Evolutionary conservation across 2,113 vertebrate genomes (phyloP).

Genomic region (Eptesicus fuscus): DNA sequence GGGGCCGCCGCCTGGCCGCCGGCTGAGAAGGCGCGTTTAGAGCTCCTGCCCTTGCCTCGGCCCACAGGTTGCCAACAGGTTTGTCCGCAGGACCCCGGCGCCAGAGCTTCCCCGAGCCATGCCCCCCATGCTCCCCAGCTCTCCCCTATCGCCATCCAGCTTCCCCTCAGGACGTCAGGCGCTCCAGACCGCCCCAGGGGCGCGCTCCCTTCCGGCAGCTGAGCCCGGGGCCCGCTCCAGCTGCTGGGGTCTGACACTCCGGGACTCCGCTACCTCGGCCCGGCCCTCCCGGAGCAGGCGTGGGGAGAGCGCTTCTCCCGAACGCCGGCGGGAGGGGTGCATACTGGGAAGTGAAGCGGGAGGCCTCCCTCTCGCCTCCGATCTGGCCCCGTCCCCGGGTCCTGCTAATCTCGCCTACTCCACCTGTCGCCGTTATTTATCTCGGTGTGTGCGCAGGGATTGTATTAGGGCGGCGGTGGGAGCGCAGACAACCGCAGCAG

Average conservation of each 20-base stretch:
- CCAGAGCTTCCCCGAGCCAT: background rate
- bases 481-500: background rate
- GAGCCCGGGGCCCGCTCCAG: background rate
- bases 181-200: background rate
- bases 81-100: background rate
- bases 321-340: background rate
- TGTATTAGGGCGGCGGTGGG: conserved; percentile 11
- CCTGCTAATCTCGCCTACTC: conserved; percentile 66
- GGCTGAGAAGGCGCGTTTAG: background rate
- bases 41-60: conserved; percentile 10
- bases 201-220: background rate
- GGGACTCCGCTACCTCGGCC: background rate
- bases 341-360: background rate
- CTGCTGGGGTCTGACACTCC: background rate
- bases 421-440: conserved; percentile 66
- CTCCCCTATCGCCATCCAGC: background rate
- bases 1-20: background rate
- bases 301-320: background rate
- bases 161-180: background rate
- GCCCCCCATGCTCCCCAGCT: background rate
- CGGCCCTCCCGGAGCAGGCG: background rate
- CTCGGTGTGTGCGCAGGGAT: background rate
- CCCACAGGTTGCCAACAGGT: conserved; percentile 70
- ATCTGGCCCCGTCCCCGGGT: background rate
- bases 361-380: background rate